Percentiles rank a stretch among this genome's conserved stretches.
phyloP scores from a whole-genome alignment of 2,888 invertebrate species.

The Apamea sordens region DNA sequence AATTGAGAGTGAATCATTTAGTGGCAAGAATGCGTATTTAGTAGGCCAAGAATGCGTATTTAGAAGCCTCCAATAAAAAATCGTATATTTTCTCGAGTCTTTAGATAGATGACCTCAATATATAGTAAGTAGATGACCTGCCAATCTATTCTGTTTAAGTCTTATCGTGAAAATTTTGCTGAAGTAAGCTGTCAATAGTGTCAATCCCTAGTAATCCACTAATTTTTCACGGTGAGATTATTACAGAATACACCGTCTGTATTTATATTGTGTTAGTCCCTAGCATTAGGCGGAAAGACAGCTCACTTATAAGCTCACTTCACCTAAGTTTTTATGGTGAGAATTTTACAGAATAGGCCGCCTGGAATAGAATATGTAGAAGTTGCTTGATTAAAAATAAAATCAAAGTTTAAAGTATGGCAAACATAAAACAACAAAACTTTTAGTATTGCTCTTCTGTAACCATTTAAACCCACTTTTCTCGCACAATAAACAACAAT shows the following conservation, averaged over 20 bases:
- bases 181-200: neutral
- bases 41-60: neutral
- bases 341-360: neutral
- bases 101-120: neutral
- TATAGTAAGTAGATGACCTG: no score
- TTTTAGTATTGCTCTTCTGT: neutral
- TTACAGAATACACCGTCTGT: neutral
- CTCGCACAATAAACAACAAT: conserved; percentile 63
- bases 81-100: neutral
- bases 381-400: neutral
- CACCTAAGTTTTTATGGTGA: neutral
- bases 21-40: neutral
- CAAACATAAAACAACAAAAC: neutral
- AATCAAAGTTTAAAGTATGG: neutral
- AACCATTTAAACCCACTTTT: conserved; percentile 24
- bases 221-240: neutral
- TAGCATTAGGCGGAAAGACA: neutral
- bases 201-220: neutral
- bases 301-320: neutral
- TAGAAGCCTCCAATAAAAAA: neutral
- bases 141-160: neutral
- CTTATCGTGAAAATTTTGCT: neutral
- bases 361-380: neutral
- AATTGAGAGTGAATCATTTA: neutral
- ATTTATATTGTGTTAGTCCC: neutral